Base-by-base conservation (phyloP, 2,113 vertebrate species). In the Pygoscelis antarcticus region DNA sequence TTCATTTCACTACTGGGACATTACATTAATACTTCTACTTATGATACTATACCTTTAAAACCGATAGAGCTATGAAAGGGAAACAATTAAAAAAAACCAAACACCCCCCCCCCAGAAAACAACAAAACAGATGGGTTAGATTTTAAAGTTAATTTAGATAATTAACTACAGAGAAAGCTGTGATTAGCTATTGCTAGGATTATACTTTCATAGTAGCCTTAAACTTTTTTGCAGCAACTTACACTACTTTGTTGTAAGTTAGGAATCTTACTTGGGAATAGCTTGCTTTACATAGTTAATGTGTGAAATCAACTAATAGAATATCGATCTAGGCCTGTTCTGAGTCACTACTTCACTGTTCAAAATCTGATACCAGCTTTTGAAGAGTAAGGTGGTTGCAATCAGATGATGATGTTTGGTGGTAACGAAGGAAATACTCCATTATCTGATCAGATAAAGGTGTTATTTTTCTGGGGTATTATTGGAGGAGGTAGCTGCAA, bases 1-100 rank as follows among this genome's bases (percentile, higher is more conserved):
- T 94, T 96, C 40, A 90, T 96, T 94, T 97, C 85, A 44, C 77
- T 69, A 54, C 76, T 52, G 42, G 66, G 74, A 75, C 10, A 29
- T 89, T 83, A 78, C 54, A 19, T 36, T 61, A 29, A 42, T 87
- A 92, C 76, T 93, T 87, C 71, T 84, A 84, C 69, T 76, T 87
- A 49, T 34, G 46, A 26, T 42, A n/a, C 21, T 54, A 44, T 52
- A 34, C 25, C 60, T 23, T 42, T 30, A 54, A 68, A n/a, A 32
- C 32, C 77, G 38, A 30, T 40, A 49, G 46, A 93, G 60, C 47
- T 27, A 22, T 70, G 62, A 52, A 87, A 96, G 52, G n/a, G 40
- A 29, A 75, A 44, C 69, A 32, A 30, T 34, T 40, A 8, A 16
- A 13, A 58, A 52, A 22, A 40, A 51, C n/a, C n/a, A n/a, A n/a